Evolutionary conservation across 2,113 vertebrate species (phyloP).

Genomic region (Petroica traversi): DNA sequence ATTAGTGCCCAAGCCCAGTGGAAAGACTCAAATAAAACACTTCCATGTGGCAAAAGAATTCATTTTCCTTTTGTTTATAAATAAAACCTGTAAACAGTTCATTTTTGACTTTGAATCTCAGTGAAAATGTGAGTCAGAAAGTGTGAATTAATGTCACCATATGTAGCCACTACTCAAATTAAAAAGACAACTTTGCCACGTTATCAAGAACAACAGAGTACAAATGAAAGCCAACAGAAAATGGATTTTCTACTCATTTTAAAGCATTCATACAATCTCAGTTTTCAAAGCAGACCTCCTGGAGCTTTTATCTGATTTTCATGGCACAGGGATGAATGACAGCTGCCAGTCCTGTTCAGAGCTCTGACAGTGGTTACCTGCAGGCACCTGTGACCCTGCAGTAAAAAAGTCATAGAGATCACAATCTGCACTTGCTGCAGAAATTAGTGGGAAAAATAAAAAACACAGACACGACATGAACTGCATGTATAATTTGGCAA

Average conservation of each 20-base stretch:
- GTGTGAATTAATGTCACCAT: not conserved
- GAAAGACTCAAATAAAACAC: not conserved
- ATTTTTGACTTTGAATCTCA: not conserved
- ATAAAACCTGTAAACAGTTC: not conserved
- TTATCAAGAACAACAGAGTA: not conserved
- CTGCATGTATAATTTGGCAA: not conserved
- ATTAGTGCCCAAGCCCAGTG: not conserved
- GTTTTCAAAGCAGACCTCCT: slow-evolving; percentile 2
- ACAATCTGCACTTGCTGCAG: not conserved
- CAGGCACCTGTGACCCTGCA: not conserved
- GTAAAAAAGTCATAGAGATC: not conserved
- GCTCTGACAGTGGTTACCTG: not conserved
- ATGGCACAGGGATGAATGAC: not conserved
- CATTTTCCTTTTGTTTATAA: not conserved
- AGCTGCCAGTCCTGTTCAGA: not conserved
- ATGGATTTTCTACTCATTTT: not conserved
- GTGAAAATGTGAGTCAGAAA: not conserved
- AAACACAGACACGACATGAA: not conserved
- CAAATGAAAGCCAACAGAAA: not conserved
- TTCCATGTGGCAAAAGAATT: not conserved
- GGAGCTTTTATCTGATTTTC: not conserved
- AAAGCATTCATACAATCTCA: not conserved
- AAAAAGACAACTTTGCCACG: not conserved
- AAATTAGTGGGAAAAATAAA: not conserved
- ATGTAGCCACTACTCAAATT: not conserved